phyloP scores from a whole-genome alignment of 2,888 invertebrate genomes.

The Pycnomerus fuliginosus region DNA sequence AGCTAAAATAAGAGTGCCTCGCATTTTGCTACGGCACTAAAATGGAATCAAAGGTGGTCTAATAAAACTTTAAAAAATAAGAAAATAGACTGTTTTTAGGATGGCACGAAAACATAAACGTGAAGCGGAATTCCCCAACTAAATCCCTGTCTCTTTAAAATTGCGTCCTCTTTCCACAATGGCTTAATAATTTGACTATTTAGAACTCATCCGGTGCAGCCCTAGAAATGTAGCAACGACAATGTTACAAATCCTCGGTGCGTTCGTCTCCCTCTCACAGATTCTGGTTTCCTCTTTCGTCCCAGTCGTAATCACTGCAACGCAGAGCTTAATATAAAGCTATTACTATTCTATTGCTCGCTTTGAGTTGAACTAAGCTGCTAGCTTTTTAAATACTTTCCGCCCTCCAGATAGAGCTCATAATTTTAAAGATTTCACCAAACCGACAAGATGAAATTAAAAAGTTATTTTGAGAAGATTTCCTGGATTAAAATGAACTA shows the following conservation, averaged over 20 bases:
- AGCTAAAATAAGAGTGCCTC: no score
- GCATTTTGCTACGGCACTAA: no score
- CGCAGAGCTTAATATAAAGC: constrained; percentile 51
- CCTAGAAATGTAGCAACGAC: constrained; percentile 24
- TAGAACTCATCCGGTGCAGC: constrained; percentile 29
- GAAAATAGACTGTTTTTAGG: no score
- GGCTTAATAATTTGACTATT: constrained; percentile 31
- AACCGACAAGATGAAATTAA: constrained; percentile 44
- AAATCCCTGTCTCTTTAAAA: constrained; percentile 1
- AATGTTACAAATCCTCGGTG: constrained; percentile 21
- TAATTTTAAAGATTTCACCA: constrained; percentile 47
- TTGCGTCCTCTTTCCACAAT: constrained; percentile 10
- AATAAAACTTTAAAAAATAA: no score
- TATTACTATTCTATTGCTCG: constrained; percentile 52
- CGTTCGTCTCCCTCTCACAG: constrained; percentile 20
- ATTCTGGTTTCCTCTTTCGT: constrained; percentile 17
- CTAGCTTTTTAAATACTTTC: constrained; percentile 46
- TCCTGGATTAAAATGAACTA: no score
- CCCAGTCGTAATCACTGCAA: constrained; percentile 43
- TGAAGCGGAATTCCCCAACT: no score
- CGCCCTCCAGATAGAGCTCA: constrained; percentile 39
- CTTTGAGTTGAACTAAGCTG: constrained; percentile 44
- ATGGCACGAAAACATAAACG: no score
- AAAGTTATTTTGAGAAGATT: constrained; percentile 30
- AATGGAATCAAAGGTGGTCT: no score